Percentiles rank a stretch among this genome's conserved stretches.
Conservation (phyloP, 2,797 vertebrate species). For the Helarctos malayanus region DNA sequence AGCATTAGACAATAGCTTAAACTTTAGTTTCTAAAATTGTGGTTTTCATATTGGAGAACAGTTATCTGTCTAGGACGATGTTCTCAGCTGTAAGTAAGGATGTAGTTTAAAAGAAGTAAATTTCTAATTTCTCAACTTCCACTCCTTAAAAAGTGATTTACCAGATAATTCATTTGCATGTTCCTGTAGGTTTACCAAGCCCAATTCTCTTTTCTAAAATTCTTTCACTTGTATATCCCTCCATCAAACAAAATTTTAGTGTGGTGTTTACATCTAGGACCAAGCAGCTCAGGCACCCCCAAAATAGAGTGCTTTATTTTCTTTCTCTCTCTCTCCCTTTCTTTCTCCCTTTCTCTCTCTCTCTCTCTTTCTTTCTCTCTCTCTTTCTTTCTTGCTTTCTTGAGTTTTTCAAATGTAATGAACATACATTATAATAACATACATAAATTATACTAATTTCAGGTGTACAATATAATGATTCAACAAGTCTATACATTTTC, state of each 20-base stretch:
- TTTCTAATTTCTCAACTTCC: neutral
- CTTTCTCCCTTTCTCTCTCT: neutral
- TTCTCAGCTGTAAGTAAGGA: neutral
- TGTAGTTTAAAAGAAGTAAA: neutral
- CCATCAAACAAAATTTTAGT: neutral
- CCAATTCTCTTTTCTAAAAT: neutral
- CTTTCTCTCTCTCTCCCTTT: neutral
- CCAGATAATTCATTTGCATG: neutral
- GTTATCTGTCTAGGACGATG: neutral
- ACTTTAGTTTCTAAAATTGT: neutral
- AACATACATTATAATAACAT: no score
- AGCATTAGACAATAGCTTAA: neutral
- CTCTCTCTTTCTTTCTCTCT: neutral
- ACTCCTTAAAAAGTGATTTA: neutral
- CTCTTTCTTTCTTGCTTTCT: neutral
- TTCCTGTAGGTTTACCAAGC: neutral
- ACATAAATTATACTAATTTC: neutral
- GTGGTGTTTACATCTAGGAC: neutral
- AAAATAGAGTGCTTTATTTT: neutral
- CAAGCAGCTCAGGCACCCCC: neutral
- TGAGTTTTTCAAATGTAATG: neutral
- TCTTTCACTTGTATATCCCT: neutral
- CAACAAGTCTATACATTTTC: neutral
- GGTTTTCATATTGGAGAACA: neutral
- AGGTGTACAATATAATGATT: neutral